These are phyloP conservation scores for Polyodon spathula DNA, from an alignment of 2,113 vertebrate genomes.

Conservation along the genomic window DNA sequence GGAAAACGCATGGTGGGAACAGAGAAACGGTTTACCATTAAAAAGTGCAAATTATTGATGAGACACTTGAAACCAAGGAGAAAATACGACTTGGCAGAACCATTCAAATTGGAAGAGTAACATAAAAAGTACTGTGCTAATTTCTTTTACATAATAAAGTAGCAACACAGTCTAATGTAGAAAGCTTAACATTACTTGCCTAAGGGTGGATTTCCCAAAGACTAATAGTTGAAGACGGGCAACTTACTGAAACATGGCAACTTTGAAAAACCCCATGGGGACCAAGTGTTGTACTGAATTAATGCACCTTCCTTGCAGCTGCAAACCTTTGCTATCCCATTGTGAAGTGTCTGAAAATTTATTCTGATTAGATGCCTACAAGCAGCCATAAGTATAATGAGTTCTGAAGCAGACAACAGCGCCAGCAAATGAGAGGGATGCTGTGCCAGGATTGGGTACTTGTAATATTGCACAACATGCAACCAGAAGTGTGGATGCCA, in stretches of 20 bases:
- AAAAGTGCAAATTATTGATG: slow-evolving; percentile 21
- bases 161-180: not conserved
- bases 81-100: slow-evolving; percentile 2
- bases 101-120: not conserved
- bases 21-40: slow-evolving; percentile 13
- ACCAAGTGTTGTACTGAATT: slow-evolving; percentile 3
- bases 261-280: slow-evolving; percentile 5
- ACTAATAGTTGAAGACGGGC: slow-evolving; percentile 4
- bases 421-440: not conserved
- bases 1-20: slow-evolving; percentile 11
- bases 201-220: slow-evolving; percentile 4
- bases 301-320: slow-evolving; percentile 1
- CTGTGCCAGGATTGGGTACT: not conserved
- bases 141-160: slow-evolving; percentile 7
- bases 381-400: slow-evolving; percentile 6
- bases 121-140: not conserved
- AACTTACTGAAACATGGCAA: slow-evolving; percentile 1
- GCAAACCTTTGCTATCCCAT: not conserved
- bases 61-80: slow-evolving; percentile 10
- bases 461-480: not conserved
- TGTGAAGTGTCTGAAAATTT: not conserved
- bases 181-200: slow-evolving; percentile 6
- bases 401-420: slow-evolving; percentile 4
- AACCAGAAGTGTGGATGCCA: not conserved
- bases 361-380: not conserved